These are phyloP conservation scores for Megaleporinus macrocephalus DNA, from an alignment of 2,113 vertebrate species.

Conservation along the genomic window DNA sequence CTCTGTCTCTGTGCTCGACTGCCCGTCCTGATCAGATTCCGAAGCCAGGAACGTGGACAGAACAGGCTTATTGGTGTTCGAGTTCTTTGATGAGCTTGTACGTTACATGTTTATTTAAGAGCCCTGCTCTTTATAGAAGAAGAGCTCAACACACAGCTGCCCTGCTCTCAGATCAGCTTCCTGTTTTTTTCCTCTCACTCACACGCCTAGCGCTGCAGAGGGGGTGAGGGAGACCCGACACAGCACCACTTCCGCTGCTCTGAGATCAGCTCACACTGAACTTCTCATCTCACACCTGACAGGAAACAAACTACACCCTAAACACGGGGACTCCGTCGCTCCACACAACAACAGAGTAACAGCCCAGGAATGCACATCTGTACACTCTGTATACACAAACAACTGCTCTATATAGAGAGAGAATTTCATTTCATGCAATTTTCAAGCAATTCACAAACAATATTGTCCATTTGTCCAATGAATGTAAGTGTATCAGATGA, in stretches of 20 bases:
- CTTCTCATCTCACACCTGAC: background rate
- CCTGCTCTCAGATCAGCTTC: slow-evolving; percentile 12
- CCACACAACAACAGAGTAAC: background rate
- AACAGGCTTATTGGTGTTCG: no score
- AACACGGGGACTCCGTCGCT: background rate
- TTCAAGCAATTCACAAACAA: no score
- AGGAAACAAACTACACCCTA: background rate
- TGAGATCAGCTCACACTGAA: background rate
- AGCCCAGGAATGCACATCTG: background rate
- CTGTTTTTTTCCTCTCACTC: slow-evolving; percentile 7
- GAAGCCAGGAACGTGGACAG: no score
- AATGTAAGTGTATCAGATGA: no score
- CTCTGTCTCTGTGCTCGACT: no score
- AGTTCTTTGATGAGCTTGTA: no score
- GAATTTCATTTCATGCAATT: no score
- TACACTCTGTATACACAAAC: background rate
- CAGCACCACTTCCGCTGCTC: background rate
- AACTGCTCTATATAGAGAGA: no score
- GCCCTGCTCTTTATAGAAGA: no score
- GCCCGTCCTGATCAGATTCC: no score
- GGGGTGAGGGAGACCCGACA: background rate
- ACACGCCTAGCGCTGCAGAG: background rate
- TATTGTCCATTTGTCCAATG: no score
- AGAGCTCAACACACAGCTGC: background rate
- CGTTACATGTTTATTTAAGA: no score